A percentile compares a stretch with the other conserved stretches of the same genome.
These are phyloP conservation scores for Alligator mississippiensis DNA, from an alignment of 2,113 vertebrate species.

Conservation along the genomic window DNA sequence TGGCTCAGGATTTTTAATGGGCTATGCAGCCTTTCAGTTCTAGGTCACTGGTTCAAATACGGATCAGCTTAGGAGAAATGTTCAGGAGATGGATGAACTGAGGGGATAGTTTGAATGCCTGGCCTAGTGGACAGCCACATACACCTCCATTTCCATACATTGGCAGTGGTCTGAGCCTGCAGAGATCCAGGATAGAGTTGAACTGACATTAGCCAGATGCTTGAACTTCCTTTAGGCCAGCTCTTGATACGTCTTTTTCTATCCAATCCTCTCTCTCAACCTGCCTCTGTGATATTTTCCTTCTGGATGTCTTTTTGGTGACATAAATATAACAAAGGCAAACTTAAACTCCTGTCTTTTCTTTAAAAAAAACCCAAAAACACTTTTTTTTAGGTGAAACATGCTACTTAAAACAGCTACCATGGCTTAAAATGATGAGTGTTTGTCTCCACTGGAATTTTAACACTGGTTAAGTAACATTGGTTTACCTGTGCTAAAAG, in stretches of 20 bases:
- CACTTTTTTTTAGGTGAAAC: background rate
- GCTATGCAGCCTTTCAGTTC: slow-evolving; percentile 31
- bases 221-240: background rate
- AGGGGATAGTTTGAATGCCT: background rate
- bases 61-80: slow-evolving; percentile 51
- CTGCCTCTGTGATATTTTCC: background rate
- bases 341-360: background rate
- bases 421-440: background rate
- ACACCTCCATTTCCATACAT: background rate
- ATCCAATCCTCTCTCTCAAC: background rate
- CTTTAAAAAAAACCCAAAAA: background rate
- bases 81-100: background rate
- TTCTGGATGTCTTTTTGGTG: background rate
- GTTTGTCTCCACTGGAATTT: background rate
- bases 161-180: background rate
- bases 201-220: background rate
- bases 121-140: background rate
- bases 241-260: background rate
- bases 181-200: background rate
- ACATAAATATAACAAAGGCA: background rate
- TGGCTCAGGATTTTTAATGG: slow-evolving; percentile 60
- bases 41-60: slow-evolving; percentile 62
- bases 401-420: background rate
- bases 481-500: background rate
- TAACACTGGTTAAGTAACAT: background rate